These are phyloP conservation scores for Seira sanloemensis DNA, from an alignment of 2,888 invertebrate genomes.

Conservation along the genomic window DNA sequence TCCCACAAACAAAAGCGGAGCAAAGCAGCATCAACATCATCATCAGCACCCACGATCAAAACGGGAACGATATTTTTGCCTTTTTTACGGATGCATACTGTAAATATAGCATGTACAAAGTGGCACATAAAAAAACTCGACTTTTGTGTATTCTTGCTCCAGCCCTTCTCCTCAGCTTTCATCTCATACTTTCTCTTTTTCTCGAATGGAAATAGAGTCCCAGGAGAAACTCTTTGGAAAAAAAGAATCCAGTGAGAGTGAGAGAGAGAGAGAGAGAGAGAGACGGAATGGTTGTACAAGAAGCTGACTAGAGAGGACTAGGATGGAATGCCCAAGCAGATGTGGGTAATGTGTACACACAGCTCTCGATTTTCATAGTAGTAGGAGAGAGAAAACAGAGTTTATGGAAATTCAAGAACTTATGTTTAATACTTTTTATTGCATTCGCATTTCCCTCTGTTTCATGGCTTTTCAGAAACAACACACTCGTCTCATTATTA, in stretches of 20 bases:
- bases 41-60: background rate
- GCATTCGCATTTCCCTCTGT: background rate
- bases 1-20: background rate
- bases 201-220: constrained; percentile 42
- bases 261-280: constrained; percentile 20
- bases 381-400: too few species aligned
- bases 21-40: background rate
- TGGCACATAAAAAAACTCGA: background rate
- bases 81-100: background rate
- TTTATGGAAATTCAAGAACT: constrained; percentile 11
- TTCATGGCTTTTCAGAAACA: constrained; percentile 3
- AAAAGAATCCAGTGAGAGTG: constrained; percentile 30
- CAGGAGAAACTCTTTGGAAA: constrained; percentile 45
- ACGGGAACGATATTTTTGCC: background rate
- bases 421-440: constrained; percentile 1
- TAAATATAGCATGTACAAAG: background rate
- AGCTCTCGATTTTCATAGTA: background rate
- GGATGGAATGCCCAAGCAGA: constrained; percentile 2
- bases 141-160: constrained; percentile 17
- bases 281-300: background rate
- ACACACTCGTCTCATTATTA: background rate
- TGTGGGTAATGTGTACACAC: constrained; percentile 3
- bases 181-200: constrained; percentile 24
- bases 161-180: background rate
- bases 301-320: background rate